These are phyloP conservation scores for Dendrolimus houi DNA, from an alignment of 2,888 invertebrate genomes.

Conservation along the genomic window DNA sequence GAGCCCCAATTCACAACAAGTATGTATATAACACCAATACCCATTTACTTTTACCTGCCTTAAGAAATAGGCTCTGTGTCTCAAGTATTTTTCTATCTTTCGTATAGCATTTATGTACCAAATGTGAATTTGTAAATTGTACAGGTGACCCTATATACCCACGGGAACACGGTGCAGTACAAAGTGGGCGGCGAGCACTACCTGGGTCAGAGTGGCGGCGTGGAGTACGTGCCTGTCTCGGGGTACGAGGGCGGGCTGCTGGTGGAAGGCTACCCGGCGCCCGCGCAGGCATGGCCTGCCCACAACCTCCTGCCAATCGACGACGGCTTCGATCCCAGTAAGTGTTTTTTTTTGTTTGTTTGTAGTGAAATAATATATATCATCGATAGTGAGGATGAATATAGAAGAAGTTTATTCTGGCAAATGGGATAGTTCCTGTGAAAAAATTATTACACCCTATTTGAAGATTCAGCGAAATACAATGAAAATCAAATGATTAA, in stretches of 20 bases:
- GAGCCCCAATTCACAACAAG: constrained; percentile 77
- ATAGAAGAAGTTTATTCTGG: too few relatives aligned
- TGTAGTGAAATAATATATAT: too few relatives aligned
- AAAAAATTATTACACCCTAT: too few relatives aligned
- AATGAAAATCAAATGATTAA: too few relatives aligned
- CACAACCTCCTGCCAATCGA: constrained; percentile 59
- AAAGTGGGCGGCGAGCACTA: constrained; percentile 66
- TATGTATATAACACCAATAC: constrained; percentile 12
- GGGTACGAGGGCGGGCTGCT: constrained; percentile 66
- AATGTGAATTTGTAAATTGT: background rate
- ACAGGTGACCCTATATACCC: constrained; percentile 76
- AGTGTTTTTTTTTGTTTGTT: constrained; percentile 16
- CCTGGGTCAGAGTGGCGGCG: constrained; percentile 48
- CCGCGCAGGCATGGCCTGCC: constrained; percentile 63
- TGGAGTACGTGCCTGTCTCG: constrained; percentile 64
- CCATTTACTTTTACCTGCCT: too few relatives aligned
- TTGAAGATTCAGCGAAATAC: too few relatives aligned
- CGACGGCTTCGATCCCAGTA: constrained; percentile 68
- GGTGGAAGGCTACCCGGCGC: constrained; percentile 57
- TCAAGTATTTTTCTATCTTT: too few relatives aligned
- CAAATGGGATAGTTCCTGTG: too few relatives aligned
- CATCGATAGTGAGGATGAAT: too few relatives aligned
- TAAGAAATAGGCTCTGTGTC: too few relatives aligned
- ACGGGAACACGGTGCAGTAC: constrained; percentile 74
- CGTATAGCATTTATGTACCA: too few relatives aligned